Base-by-base conservation (phyloP, 2,113 vertebrate species). In the Chaetorhynchus papuensis region DNA sequence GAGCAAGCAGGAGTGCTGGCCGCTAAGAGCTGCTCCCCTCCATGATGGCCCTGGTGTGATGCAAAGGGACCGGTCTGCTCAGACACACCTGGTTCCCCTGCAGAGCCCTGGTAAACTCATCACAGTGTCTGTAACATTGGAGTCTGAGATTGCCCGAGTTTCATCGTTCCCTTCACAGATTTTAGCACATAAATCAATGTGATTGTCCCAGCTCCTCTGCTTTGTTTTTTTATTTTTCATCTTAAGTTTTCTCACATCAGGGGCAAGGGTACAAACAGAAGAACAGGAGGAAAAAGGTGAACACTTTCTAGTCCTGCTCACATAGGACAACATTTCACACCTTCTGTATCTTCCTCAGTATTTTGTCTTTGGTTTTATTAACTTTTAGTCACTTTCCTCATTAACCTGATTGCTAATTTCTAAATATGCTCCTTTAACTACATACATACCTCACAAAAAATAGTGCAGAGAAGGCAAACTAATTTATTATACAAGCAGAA, bases 401-500 rank as follows among this genome's bases (percentile, higher is more conserved):
- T 93, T 91, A 95, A 72, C 47, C 72, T 82, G 82, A 90, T 78
- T 92, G 86, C 94, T 96, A 81, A 93, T 96, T 95, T 97, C 90
- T 93, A 68, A 93, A 68, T 74, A 63, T 92, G 31, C 18, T 93
- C 64, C 90, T 95, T 96, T 93, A 93, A 92, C 86, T 89, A 95
- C 85, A 93, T 92, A 87, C 45, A 84, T 84, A 93, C 80, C 93
- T 92, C 79, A 77, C 70, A 82, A 95, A 93, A 78, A 72, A 80
- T 35, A 71, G 60, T 87, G 61, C 52, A 89, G 54, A 59, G 61
- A 96, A 96, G 96, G 82, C 37, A 72, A 92, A 94, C 76, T 86
- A 92, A 94, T 97, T 96, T 96, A 94, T 96, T 93, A 96, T 91
- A 93, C 90, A 95, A 89, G 83, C 68, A 91, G 96, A 96, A 91